These are phyloP conservation scores for Heliconius sara DNA, from an alignment of 2,888 invertebrate species.

Conservation along the genomic window DNA sequence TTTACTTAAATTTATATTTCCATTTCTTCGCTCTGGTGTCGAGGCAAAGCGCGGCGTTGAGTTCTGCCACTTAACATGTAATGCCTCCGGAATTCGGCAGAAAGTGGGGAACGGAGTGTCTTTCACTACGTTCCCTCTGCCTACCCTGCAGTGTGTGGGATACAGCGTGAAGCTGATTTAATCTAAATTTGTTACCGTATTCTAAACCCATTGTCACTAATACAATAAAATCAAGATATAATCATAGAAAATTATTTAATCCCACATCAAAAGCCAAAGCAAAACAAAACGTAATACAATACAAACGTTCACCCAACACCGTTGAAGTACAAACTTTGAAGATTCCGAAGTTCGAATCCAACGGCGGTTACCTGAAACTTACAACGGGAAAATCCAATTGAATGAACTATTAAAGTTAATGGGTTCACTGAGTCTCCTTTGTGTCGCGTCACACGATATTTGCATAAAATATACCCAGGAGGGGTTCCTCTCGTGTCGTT, in stretches of 20 bases:
- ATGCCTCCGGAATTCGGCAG: too few relatives aligned
- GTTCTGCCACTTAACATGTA: too few relatives aligned
- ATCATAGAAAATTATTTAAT: not conserved
- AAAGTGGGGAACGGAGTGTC: too few relatives aligned
- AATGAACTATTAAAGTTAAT: slow-evolving; percentile 46
- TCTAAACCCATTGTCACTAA: not conserved
- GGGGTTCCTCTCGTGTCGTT: slow-evolving; percentile 33
- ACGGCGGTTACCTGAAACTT: slow-evolving; percentile 42
- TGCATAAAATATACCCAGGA: slow-evolving; percentile 40
- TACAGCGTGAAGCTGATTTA: too few relatives aligned
- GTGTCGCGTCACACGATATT: slow-evolving; percentile 40
- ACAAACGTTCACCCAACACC: slow-evolving; percentile 27
- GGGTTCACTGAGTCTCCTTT: slow-evolving; percentile 42
- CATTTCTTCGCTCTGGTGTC: too few relatives aligned
- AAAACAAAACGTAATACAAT: slow-evolving; percentile 12
- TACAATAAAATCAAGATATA: not conserved
- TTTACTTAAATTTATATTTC: too few relatives aligned
- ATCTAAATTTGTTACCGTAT: too few relatives aligned
- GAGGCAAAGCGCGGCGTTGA: too few relatives aligned
- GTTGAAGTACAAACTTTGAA: slow-evolving; percentile 34
- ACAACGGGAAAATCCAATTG: slow-evolving; percentile 40
- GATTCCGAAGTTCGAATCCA: slow-evolving; percentile 32
- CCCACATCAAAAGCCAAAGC: not conserved
- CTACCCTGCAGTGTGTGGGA: too few relatives aligned
- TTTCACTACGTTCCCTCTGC: too few relatives aligned